Percentiles rank a stretch among this genome's conserved stretches.
Evolutionary conservation across 2,797 vertebrate species (phyloP).

Genomic region (Periparus ater): DNA sequence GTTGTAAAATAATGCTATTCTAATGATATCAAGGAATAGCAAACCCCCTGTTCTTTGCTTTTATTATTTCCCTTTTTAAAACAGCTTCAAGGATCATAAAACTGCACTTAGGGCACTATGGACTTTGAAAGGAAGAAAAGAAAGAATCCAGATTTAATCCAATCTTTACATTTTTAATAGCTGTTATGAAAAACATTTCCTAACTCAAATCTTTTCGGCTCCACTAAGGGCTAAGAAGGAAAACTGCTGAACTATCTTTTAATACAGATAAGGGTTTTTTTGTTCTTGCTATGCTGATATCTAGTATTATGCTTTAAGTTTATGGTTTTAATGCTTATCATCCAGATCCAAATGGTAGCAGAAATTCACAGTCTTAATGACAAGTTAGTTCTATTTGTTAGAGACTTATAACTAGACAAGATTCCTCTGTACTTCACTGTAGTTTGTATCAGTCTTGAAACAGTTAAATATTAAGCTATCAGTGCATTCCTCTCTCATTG

Average conservation of each 20-base stretch:
- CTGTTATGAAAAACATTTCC: not conserved
- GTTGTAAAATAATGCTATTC: not conserved
- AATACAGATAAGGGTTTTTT: not conserved
- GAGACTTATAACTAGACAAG: not conserved
- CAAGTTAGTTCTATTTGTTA: not conserved
- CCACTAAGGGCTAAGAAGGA: not conserved
- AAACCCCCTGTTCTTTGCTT: not conserved
- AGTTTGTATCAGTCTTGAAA: not conserved
- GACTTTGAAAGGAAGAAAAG: not conserved
- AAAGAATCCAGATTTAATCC: not conserved
- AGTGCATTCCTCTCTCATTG: slow-evolving; percentile 50
- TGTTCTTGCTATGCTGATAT: not conserved
- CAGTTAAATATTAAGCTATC: slow-evolving; percentile 55
- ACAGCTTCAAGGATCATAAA: not conserved
- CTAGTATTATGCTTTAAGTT: not conserved
- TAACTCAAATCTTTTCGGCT: not conserved
- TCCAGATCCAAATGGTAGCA: not conserved
- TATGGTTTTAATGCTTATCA: not conserved
- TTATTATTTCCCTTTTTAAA: not conserved
- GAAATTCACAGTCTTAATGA: not conserved
- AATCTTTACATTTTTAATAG: not conserved
- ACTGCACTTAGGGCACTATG: not conserved
- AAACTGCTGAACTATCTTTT: not conserved
- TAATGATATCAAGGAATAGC: not conserved
- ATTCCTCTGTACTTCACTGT: not conserved